Base-by-base conservation (phyloP, 2,888 invertebrate species). In the Anagyrus pseudococci region DNA sequence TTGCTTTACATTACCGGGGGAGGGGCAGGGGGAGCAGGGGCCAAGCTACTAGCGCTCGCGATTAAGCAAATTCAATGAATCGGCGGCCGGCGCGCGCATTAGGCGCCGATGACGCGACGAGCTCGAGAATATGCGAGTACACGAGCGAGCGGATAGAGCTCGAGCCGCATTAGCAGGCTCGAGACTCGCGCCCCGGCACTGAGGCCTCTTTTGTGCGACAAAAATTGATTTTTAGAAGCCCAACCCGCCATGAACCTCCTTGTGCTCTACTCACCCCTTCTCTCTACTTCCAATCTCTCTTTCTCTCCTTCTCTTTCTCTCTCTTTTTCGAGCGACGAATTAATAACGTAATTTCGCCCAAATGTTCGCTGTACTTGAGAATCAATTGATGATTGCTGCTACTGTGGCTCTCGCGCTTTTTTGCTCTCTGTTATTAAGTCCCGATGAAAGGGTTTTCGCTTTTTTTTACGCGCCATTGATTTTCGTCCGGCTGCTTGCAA, bases 41-140 rank as follows among this genome's bases (percentile, higher is more conserved):
- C n/a, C n/a, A n/a, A n/a, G n/a, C n/a, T n/a, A n/a, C n/a, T 33
- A 46, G 55, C 55, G 52, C 29, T 20, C 50, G 25, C 50, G 63
- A 66, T 64, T 64, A 53, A 61, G 47, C 58, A 58, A 64, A 66
- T 63, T 64, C 60, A 66, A 64, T 64, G 60, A 60, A 20, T 43
- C 47, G 33, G 23, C 33, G 19, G 19, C 25, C 20, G 46, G 29
- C 19, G 37, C 10, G 29, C 10, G 10, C 29, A 4, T 29, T 29
- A 22, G 4, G 33, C 22, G 29, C 4, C 23, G 53, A 62, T 57
- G 48, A 65, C 54, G 40, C 40, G 54, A 47, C 22, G 37, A 26
- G 44, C 59, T 17, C 22, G 25, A 41, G 22, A 33, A 44, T 23
- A 23, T 10, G 26, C 17, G 15, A 40, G 25, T 52, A 23, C 17